A percentile compares a stretch with the other conserved stretches of the same genome.
phyloP scores from a whole-genome alignment of 2,113 vertebrate species.

The Xerus inauris region DNA sequence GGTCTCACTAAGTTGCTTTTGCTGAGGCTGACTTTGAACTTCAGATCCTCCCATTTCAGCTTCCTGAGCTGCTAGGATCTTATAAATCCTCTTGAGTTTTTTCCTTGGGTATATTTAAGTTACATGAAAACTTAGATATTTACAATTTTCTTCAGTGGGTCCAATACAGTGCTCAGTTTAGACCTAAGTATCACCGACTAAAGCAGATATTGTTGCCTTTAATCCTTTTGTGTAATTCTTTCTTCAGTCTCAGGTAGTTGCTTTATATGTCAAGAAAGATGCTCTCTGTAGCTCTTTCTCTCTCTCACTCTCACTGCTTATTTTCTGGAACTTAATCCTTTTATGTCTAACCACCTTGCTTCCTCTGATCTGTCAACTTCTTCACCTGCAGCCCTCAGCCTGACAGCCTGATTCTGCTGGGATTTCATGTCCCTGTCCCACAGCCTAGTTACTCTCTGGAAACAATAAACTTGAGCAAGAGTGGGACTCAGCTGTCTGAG shows the following conservation, averaged over 20 bases:
- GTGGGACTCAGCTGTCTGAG: background rate
- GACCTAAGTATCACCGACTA: background rate
- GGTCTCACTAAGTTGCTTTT: too few species aligned
- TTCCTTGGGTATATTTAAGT: background rate
- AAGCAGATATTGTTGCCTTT: background rate
- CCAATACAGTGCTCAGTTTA: background rate
- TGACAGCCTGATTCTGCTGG: background rate
- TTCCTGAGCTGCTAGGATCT: background rate
- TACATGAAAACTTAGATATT: background rate
- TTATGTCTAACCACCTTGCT: background rate
- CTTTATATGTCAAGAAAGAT: background rate
- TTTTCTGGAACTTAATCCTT: background rate
- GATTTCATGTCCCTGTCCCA: background rate
- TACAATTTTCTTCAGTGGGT: background rate
- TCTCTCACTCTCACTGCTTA: accelerated
- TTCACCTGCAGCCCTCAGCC: background rate
- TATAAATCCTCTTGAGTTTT: background rate
- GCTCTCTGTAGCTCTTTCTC: background rate
- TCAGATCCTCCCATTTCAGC: too few species aligned
- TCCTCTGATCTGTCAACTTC: background rate
- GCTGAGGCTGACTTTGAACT: too few species aligned
- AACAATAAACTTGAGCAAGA: background rate
- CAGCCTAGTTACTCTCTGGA: background rate
- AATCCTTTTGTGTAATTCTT: background rate
- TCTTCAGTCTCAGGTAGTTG: background rate